Conservation (phyloP, 2,797 vertebrate genomes). For the Darevskia nairensis region DNA sequence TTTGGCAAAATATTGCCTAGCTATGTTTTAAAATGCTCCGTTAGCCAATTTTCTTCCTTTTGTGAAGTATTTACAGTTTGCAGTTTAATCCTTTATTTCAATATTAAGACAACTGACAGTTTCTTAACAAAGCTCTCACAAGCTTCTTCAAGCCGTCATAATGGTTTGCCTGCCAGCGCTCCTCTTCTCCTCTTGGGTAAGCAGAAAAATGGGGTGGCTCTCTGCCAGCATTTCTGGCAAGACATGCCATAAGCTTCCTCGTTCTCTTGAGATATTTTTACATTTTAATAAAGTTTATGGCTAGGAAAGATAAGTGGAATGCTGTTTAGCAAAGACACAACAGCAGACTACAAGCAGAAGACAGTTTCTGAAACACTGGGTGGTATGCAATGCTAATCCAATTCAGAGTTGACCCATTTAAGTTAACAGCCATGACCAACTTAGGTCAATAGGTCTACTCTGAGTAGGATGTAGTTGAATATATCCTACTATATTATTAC, state of each 20-base stretch:
- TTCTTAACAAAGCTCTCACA: slow-evolving; percentile 57
- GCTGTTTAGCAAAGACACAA: slow-evolving; percentile 52
- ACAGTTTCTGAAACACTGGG: slow-evolving; percentile 32
- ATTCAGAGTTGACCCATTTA: background rate
- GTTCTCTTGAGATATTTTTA: slow-evolving; percentile 48
- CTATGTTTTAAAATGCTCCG: slow-evolving; percentile 38
- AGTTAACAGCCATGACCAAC: background rate
- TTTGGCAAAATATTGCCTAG: background rate
- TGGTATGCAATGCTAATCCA: no score
- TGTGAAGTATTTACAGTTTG: slow-evolving; percentile 50
- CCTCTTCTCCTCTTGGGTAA: slow-evolving; percentile 58
- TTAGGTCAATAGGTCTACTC: no score
- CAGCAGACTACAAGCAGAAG: background rate
- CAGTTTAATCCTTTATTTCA: slow-evolving; percentile 55
- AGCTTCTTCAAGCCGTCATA: slow-evolving; percentile 58
- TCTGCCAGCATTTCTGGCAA: slow-evolving; percentile 68
- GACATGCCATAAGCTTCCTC: slow-evolving; percentile 25
- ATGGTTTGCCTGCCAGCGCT: slow-evolving; percentile 60
- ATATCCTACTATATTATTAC: background rate
- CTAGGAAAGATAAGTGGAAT: slow-evolving; percentile 42
- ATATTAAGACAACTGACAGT: slow-evolving; percentile 51
- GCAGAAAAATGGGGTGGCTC: slow-evolving; percentile 50
- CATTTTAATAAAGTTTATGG: slow-evolving; percentile 56
- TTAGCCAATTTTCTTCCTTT: slow-evolving; percentile 36
- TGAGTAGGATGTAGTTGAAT: no score